Conservation (phyloP, 2,888 invertebrate species). For the Mimumesa dahlbomi region DNA sequence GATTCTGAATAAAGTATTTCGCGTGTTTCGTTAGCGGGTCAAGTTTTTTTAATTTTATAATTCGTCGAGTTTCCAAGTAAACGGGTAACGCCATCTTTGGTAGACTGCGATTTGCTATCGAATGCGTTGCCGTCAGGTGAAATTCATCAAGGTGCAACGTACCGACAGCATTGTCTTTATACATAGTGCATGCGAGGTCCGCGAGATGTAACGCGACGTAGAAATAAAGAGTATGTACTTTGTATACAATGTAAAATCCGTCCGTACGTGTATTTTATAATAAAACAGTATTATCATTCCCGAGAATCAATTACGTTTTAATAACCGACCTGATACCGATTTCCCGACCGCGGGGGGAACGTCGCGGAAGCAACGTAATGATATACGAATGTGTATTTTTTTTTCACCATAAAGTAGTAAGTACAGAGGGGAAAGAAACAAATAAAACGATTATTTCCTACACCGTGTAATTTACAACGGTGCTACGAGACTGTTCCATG, state of each 20-base stretch:
- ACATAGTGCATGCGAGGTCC: background rate
- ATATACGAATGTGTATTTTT: no score
- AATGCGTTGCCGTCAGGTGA: background rate
- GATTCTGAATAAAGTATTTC: background rate
- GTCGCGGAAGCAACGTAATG: no score
- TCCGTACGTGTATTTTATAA: background rate
- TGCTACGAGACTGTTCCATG: background rate
- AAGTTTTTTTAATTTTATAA: no score
- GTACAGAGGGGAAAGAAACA: background rate
- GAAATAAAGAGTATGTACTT: slow-evolving; percentile 20
- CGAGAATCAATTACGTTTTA: no score
- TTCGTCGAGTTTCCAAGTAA: no score
- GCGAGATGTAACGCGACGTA: slow-evolving; percentile 19
- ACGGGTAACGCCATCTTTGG: slow-evolving; percentile 14
- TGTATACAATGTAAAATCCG: no score
- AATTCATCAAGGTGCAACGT: slow-evolving; percentile 10
- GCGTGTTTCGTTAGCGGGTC: no score
- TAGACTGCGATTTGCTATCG: background rate
- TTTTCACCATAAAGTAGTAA: background rate
- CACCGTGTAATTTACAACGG: background rate
- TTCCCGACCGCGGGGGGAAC: no score
- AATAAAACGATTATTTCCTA: no score
- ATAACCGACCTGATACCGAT: no score
- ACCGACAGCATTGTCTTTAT: slow-evolving; percentile 7
- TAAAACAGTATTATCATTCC: no score